phyloP scores from a whole-genome alignment of 2,888 invertebrate genomes.

The Drosophila dives region DNA sequence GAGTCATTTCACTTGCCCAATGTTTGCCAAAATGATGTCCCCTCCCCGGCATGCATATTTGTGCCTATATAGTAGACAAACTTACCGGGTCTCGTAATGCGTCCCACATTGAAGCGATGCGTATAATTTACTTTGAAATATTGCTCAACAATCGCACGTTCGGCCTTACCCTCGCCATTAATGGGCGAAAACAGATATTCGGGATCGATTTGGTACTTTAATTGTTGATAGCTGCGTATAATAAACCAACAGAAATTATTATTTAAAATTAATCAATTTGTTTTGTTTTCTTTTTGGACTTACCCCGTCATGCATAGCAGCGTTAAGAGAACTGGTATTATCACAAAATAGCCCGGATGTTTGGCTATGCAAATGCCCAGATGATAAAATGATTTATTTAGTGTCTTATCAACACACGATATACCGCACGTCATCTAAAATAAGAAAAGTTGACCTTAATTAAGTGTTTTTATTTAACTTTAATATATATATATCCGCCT shows the following conservation, averaged over 20 bases:
- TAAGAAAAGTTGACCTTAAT: constrained; percentile 10
- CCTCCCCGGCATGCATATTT: constrained; percentile 7
- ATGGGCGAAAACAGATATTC: constrained; percentile 96
- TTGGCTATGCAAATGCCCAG: constrained; percentile 91
- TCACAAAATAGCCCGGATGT: constrained; percentile 94
- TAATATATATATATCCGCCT: background rate
- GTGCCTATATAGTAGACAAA: constrained; percentile 33
- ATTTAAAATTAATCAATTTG: background rate
- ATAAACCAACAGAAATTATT: constrained; percentile 10
- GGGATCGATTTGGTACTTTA: constrained; percentile 96
- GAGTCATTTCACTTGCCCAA: constrained; percentile 57
- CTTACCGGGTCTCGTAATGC: constrained; percentile 94
- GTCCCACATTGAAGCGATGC: constrained; percentile 92
- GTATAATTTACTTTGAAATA: constrained; percentile 95
- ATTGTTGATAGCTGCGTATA: constrained; percentile 88
- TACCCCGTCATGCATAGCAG: constrained; percentile 92
- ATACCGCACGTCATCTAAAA: constrained; percentile 90
- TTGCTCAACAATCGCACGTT: constrained; percentile 92
- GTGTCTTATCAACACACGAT: constrained; percentile 91
- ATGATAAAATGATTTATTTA: constrained; percentile 92
- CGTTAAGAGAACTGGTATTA: constrained; percentile 93
- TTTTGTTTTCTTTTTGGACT: constrained; percentile 39
- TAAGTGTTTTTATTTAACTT: background rate
- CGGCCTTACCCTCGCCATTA: constrained; percentile 93
- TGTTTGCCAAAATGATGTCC: constrained; percentile 26